phyloP scores from a whole-genome alignment of 2,888 invertebrate species.

The Cabera pusaria region DNA sequence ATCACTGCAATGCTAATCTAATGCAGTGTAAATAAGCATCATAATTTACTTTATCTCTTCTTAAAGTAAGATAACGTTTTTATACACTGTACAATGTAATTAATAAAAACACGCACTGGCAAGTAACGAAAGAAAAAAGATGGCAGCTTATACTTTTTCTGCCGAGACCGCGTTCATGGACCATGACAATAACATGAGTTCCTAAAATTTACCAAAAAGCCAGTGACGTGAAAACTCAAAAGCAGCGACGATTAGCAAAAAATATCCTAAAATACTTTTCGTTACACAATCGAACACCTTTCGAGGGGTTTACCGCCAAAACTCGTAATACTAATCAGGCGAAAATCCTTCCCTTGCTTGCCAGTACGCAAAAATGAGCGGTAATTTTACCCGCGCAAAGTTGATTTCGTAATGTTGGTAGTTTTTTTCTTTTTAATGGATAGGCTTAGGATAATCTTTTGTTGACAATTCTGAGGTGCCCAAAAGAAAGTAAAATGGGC shows the following conservation, averaged over 20 bases:
- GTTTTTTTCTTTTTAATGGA: constrained; percentile 41
- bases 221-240: constrained; percentile 52
- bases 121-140: not conserved
- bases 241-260: constrained; percentile 49
- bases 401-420: constrained; percentile 23
- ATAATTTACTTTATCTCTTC: constrained; percentile 11
- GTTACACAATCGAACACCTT: constrained; percentile 79
- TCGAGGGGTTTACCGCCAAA: constrained; percentile 56
- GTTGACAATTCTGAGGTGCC: constrained; percentile 70
- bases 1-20: too few species aligned
- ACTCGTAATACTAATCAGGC: constrained; percentile 50
- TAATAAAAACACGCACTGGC: too few species aligned
- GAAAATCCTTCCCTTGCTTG: constrained; percentile 47
- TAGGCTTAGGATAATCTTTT: constrained; percentile 72
- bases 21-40: constrained; percentile 8
- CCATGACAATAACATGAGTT: constrained; percentile 15
- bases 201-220: constrained; percentile 32
- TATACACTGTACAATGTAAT: not conserved
- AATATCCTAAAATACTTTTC: constrained; percentile 37
- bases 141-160: constrained; percentile 1
- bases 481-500: constrained; percentile 47
- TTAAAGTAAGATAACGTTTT: not conserved
- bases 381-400: constrained; percentile 12
- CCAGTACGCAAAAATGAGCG: constrained; percentile 22
- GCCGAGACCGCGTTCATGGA: constrained; percentile 4